phyloP scores from a whole-genome alignment of 23 tunicate species.

The Halocynthia roretzi region DNA sequence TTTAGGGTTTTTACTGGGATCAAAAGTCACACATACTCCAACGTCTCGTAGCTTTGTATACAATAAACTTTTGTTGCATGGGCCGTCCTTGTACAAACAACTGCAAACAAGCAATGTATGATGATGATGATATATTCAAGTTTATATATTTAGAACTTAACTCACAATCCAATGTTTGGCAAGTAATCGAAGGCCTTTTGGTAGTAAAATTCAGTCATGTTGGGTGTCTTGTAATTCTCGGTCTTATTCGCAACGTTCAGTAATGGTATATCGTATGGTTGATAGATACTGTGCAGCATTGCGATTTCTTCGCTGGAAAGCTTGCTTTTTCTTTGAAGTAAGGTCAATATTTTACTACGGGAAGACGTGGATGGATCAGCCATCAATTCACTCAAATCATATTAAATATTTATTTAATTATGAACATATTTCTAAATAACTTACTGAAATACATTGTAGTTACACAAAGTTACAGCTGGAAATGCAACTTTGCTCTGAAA shows the following conservation, averaged over 20 bases:
- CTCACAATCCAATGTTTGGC: slow-evolving; percentile 6
- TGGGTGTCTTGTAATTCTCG: slow-evolving; percentile 21
- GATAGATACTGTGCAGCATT: slow-evolving; percentile 11
- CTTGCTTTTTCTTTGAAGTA: slow-evolving; percentile 23
- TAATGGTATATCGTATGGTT: slow-evolving; percentile 4
- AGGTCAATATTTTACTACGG: background rate
- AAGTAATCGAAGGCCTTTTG: slow-evolving; percentile 9
- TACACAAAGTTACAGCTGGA: slow-evolving; percentile 39
- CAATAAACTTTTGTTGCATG: slow-evolving; percentile 13
- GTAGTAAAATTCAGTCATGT: slow-evolving; percentile 32
- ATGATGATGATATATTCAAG: background rate
- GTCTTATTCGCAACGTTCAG: background rate
- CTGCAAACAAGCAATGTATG: slow-evolving; percentile 21
- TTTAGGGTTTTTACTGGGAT: slow-evolving; percentile 24
- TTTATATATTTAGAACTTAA: background rate
- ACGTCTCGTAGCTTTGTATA: slow-evolving; percentile 31
- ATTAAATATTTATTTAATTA: background rate
- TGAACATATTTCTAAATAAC: background rate
- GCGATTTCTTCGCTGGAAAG: slow-evolving; percentile 17
- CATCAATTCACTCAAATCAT: too few relatives aligned
- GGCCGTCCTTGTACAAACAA: slow-evolving; percentile 33
- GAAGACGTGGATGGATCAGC: too few relatives aligned
- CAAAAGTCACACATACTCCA: slow-evolving; percentile 53
- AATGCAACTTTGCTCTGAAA: slow-evolving; percentile 10
- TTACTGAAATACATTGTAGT: slow-evolving; percentile 39